Base-by-base conservation (phyloP, 2,888 invertebrate species). In the Scaptomyza tumidula region DNA sequence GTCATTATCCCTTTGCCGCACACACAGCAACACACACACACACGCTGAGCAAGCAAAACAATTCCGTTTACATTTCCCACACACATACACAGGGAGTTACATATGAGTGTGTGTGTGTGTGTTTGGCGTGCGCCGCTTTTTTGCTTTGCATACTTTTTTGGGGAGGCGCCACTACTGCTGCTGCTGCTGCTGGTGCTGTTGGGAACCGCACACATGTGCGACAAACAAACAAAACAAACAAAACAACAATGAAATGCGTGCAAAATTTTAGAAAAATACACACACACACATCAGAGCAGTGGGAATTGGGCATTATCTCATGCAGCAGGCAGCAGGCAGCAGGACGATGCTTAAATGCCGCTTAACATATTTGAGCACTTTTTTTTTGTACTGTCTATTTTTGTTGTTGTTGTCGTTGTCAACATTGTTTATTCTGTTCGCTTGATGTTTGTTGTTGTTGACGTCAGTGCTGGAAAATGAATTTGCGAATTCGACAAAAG, bases 261-360 rank as follows among this genome's bases (percentile, higher is more conserved):
- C 88, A 88, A 86, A 83, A 88, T 83, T 83, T 83, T 83, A 83
- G 88, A 88, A 83, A 88, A 83, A 83, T 88, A 86, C 58, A 86
- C 80, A 83, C 77, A 75, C 72, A 68, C 11, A 6, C 33, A 49
- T 7, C 24, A 24, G 24, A 24, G 24, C 24, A 49, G 16, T 13
- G 2, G 19, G 33, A 11, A 39, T 9, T 11, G 64, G 52, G 88
- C 68, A 83, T 83, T 83, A 83, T 88, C 83, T 83, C 88, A 41
- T 88, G 84, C 65, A 72, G 80, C 86, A 37, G 43, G 43, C 59
- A 59, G 55, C 39, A 37, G 43, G 45, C 59, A 59, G 55, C 39
- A 58, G 77, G 48, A 53, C 56, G 67, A 13, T 50, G 68, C 86
- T 83, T 83, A 88, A 88, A 88, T 86, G 86, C 63, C 83, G 86